Base-by-base conservation (phyloP, 2,113 vertebrate species). In the Mastomys coucha region DNA sequence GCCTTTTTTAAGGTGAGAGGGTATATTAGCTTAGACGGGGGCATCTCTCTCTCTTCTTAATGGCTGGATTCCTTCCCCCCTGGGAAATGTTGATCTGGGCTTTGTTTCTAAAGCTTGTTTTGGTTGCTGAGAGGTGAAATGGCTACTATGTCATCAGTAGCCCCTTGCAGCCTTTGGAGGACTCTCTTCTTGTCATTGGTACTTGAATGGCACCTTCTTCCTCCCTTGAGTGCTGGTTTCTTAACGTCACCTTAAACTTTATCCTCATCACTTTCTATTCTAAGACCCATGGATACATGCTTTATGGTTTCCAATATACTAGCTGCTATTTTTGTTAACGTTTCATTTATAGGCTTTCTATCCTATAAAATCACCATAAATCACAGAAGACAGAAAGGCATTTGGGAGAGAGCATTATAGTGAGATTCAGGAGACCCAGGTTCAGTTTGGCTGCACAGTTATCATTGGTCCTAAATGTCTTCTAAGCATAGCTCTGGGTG, bases 281-380 rank as follows among this genome's bases (percentile, higher is more conserved):
- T 73, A 70, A 94, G 76, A 93, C 10, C n/a, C 72, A 63, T 4
- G 69, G 69, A 76, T 89, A 51, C 22, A 70, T 92, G 42, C 49
- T 92, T 91, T 93, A 88, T 96, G 73, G 87, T 95, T 97, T 87
- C 80, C 51, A 65, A 84, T 82, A 89, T 11, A 89, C 56, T 80
- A 49, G 93, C 80, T 91, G 75, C 87, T 93, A 76, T 96, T 97
- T 97, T 90, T 89, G 78, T 97, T 96, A 92, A 39, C 70, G 92
- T 95, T 96, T 97, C 31, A 88, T 65, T 84, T 96, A 72, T 86
- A 90, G 92, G 82, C 36, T 69, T 91, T 95, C 39, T 70, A 89
- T 39, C 63, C 80, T 92, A 36, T 96, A 95, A 91, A 90, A 85
- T 39, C 75, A 53, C 76, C 65, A n/a, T 70, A 51, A 88, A 85